Conservation (phyloP, 2,113 vertebrate genomes). For the Orycteropus afer region DNA sequence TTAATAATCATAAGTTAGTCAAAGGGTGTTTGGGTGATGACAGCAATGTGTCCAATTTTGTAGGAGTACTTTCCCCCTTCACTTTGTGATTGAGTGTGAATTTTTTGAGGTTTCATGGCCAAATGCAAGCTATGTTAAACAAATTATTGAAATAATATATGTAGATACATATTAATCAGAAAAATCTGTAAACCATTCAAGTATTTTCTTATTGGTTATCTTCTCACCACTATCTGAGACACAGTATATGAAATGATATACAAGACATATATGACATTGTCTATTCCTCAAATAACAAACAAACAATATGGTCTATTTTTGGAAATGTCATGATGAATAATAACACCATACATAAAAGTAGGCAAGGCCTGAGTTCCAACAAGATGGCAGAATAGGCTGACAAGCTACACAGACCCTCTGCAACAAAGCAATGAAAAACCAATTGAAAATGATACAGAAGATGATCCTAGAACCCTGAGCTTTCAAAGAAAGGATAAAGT, state of each 20-base stretch:
- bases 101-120: not conserved
- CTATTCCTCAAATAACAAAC: not conserved
- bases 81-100: not conserved
- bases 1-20: slow-evolving; percentile 29
- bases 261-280: not conserved
- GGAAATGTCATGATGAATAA: not conserved
- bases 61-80: not conserved
- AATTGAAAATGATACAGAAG: no score
- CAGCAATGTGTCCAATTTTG: not conserved
- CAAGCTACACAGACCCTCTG: no score
- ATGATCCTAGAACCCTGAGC: no score
- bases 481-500: no score
- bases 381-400: no score
- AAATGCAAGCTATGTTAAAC: not conserved
- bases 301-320: not conserved
- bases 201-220: not conserved
- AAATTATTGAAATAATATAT: not conserved
- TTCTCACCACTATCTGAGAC: not conserved
- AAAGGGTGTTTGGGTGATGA: not conserved
- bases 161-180: not conserved
- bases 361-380: no score
- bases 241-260: not conserved
- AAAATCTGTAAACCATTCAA: not conserved
- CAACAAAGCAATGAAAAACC: no score
- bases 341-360: not conserved